These are phyloP conservation scores for Hylaeus anthracinus DNA, from an alignment of 1,140 invertebrate species.

Conservation along the genomic window DNA sequence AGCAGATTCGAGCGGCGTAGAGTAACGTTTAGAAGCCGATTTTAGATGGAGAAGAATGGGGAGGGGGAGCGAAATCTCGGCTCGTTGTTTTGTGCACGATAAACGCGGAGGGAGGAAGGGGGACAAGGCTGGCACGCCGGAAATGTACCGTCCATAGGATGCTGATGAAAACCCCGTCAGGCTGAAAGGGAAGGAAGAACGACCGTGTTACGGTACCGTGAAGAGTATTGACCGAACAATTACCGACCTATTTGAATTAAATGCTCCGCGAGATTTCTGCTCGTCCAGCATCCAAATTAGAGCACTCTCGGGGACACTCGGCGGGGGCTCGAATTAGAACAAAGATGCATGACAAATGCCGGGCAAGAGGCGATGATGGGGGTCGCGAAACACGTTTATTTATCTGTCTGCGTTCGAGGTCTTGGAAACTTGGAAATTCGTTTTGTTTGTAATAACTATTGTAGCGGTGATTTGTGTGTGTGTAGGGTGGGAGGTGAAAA, in stretches of 20 bases:
- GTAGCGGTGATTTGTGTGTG: too few relatives aligned
- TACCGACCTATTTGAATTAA: constrained; percentile 13
- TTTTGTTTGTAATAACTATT: too few relatives aligned
- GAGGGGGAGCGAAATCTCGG: not conserved
- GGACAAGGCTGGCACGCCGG: constrained; percentile 27
- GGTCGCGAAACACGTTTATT: too few relatives aligned
- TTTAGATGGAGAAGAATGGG: constrained; percentile 24
- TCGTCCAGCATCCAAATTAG: not conserved
- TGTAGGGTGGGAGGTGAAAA: too few relatives aligned
- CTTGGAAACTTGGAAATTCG: too few relatives aligned
- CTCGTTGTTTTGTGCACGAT: constrained; percentile 29
- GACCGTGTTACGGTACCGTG: not conserved
- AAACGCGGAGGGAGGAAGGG: not conserved
- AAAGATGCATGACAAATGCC: too few relatives aligned
- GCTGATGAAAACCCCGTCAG: constrained; percentile 23
- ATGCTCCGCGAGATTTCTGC: not conserved
- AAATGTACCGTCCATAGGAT: constrained; percentile 33
- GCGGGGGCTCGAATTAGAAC: too few relatives aligned
- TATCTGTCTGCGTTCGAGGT: too few relatives aligned
- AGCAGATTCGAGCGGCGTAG: constrained; percentile 39
- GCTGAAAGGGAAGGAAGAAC: constrained; percentile 4
- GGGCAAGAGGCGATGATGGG: too few relatives aligned
- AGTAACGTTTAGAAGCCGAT: constrained; percentile 40
- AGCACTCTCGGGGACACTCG: not conserved
- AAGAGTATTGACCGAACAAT: constrained; percentile 23